phyloP scores from a whole-genome alignment of 2,113 vertebrate species.

The Ptyas mucosa region DNA sequence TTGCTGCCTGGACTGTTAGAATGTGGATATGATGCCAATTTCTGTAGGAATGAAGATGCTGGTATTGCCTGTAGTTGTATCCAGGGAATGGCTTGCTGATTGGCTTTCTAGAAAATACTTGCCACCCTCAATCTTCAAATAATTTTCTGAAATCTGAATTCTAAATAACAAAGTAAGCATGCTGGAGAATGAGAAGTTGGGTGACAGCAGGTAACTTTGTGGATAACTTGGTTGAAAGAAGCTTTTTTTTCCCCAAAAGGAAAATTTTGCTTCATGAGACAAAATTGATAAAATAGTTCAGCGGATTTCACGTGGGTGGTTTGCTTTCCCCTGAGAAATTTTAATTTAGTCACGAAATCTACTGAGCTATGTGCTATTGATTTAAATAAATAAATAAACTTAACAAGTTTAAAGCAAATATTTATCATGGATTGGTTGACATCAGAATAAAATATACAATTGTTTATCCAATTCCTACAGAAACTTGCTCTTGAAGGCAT shows the following conservation, averaged over 20 bases:
- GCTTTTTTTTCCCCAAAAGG: not conserved
- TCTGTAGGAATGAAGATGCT: constrained; percentile 38
- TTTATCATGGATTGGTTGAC: constrained; percentile 29
- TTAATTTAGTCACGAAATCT: not conserved
- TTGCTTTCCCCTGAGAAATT: not conserved
- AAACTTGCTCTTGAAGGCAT: not conserved
- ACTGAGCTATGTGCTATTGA: not conserved
- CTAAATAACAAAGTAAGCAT: constrained; percentile 3
- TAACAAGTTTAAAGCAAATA: constrained; percentile 11
- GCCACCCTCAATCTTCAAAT: not conserved
- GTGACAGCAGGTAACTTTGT: constrained; percentile 7
- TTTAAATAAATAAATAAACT: not conserved
- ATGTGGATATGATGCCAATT: not conserved
- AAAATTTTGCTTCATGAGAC: constrained; percentile 44
- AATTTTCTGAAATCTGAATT: not conserved
- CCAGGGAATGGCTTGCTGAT: not conserved
- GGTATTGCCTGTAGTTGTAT: constrained; percentile 22
- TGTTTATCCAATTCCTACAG: not conserved
- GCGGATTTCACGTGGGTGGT: not conserved
- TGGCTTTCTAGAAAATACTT: not conserved
- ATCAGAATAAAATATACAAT: constrained; percentile 11
- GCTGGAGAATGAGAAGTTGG: not conserved
- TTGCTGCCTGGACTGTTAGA: not conserved
- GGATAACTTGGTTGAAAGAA: constrained; percentile 24
- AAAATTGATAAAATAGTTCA: constrained; percentile 24